Evolutionary conservation across 2,888 invertebrate genomes (phyloP).

Genomic region (Augiades crinisus): DNA sequence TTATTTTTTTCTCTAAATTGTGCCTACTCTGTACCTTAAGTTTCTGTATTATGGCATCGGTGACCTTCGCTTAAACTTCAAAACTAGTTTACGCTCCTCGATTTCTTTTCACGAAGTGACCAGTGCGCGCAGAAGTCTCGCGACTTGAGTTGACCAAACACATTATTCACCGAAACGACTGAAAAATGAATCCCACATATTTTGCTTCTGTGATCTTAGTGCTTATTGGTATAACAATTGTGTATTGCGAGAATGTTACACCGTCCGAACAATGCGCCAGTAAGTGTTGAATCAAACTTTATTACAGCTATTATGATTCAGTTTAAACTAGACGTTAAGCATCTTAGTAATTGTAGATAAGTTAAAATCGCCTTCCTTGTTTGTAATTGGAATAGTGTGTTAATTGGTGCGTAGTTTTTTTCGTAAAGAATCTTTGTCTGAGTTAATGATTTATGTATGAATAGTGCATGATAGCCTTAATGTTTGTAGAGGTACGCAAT

Average conservation of each 20-base stretch:
- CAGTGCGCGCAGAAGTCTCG: too few relatives aligned
- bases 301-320: background rate
- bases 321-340: background rate
- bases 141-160: background rate
- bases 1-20: background rate
- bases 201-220: conserved; percentile 29
- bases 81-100: conserved; percentile 30
- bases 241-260: conserved; percentile 33
- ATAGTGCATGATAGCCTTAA: too few relatives aligned
- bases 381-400: background rate
- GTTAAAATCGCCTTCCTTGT: conserved; percentile 1
- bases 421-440: too few relatives aligned
- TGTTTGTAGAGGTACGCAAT: too few relatives aligned
- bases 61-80: conserved; percentile 28
- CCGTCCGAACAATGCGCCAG: conserved; percentile 46
- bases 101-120: conserved; percentile 25
- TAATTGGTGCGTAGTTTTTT: background rate
- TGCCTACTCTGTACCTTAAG: conserved; percentile 26
- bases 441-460: too few relatives aligned
- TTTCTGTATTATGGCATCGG: too few relatives aligned
- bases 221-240: conserved; percentile 24
- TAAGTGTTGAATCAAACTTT: conserved; percentile 31
- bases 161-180: background rate
- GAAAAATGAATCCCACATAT: conserved; percentile 34
- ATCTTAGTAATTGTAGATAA: background rate